phyloP scores from a whole-genome alignment of 2,888 invertebrate species.

The Mimumesa dahlbomi region DNA sequence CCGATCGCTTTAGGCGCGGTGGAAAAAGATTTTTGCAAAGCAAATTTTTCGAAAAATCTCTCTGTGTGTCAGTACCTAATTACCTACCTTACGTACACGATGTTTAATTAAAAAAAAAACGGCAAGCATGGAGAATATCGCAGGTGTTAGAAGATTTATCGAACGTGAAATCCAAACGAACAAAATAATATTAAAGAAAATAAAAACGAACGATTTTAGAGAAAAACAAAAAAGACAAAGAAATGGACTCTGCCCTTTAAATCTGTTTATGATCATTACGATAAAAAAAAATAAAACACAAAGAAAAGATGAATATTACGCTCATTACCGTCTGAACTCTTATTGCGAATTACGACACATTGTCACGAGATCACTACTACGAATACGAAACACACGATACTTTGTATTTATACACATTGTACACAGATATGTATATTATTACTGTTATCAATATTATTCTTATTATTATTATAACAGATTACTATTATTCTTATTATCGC shows the following conservation, averaged over 20 bases:
- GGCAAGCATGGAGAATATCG: too few species aligned
- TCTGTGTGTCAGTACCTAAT: constrained; percentile 55
- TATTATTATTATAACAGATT: constrained; percentile 47
- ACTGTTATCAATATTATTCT: constrained; percentile 55
- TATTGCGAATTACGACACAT: constrained; percentile 30
- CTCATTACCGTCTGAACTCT: constrained; percentile 38
- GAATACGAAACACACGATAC: constrained; percentile 45
- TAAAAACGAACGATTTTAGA: not conserved
- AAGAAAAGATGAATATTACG: constrained; percentile 26
- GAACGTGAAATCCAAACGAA: not conserved
- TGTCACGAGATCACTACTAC: constrained; percentile 14
- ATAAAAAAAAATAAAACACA: not conserved
- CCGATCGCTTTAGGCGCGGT: constrained; percentile 52
- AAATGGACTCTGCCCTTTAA: not conserved
- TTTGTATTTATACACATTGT: constrained; percentile 56
- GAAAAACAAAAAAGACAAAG: too few species aligned
- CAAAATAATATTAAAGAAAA: not conserved
- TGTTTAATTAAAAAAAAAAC: constrained; percentile 38
- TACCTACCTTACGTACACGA: constrained; percentile 46
- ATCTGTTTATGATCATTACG: not conserved
- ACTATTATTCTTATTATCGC: constrained; percentile 47
- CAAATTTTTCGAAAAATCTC: constrained; percentile 58
- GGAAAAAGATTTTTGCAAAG: constrained; percentile 45
- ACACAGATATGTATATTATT: constrained; percentile 62
- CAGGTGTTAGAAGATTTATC: not conserved